phyloP scores from a whole-genome alignment of 2,888 invertebrate species.

The Euzetes globulus region DNA sequence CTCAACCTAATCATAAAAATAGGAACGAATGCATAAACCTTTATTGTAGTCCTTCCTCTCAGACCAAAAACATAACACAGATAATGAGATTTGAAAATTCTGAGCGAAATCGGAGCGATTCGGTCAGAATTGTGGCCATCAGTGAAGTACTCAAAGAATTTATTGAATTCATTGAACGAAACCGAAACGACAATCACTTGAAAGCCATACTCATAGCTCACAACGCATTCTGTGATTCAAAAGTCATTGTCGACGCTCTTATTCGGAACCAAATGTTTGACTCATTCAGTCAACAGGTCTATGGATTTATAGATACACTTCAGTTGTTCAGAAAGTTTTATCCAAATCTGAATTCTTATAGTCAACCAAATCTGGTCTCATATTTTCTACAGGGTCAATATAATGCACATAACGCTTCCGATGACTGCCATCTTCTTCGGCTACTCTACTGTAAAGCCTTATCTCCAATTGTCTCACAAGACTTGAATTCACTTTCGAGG shows the following conservation, averaged over 20 bases:
- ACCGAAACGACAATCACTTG: neutral
- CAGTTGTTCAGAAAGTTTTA: neutral
- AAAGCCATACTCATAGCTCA: neutral
- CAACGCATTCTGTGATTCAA: neutral
- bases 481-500: neutral
- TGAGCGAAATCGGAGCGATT: neutral
- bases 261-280: neutral
- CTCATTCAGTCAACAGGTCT: neutral
- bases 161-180: neutral
- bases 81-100: neutral
- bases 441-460: neutral
- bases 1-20: neutral
- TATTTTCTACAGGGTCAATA: conserved; percentile 28
- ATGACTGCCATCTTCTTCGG: conserved; percentile 8
- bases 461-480: neutral
- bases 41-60: neutral
- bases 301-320: conserved; percentile 28
- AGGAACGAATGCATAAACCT: neutral
- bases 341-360: conserved; percentile 21
- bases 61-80: neutral
- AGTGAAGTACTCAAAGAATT: neutral
- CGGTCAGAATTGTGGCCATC: neutral
- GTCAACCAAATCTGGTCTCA: conserved; percentile 13
- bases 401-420: conserved; percentile 28
- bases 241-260: neutral